These are phyloP conservation scores for Diadema setosum DNA, from an alignment of 35 echinoderm and acorn worm species.

Conservation along the genomic window DNA sequence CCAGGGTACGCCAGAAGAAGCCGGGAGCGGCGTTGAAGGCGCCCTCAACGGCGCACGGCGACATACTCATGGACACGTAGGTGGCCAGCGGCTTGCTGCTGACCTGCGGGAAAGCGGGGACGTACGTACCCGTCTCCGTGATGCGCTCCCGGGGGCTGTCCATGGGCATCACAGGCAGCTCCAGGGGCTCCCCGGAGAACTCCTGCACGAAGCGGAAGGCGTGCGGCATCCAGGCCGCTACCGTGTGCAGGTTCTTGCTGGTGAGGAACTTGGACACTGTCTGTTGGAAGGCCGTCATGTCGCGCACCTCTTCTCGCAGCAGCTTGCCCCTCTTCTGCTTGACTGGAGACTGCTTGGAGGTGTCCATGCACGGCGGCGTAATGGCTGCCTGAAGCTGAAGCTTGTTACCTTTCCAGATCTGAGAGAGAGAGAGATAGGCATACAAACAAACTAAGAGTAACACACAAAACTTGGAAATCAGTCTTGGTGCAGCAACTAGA, in stretches of 20 bases:
- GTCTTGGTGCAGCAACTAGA: too few relatives aligned
- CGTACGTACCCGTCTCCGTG: slow-evolving; percentile 45
- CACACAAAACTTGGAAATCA: too few relatives aligned
- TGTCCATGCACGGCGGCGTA: background rate
- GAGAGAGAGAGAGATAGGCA: background rate
- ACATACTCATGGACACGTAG: slow-evolving; percentile 35
- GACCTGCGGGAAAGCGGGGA: slow-evolving; percentile 58
- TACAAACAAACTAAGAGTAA: too few relatives aligned
- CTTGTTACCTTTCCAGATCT: slow-evolving; percentile 27
- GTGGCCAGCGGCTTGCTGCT: slow-evolving; percentile 65
- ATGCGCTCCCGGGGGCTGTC: background rate
- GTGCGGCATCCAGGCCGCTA: slow-evolving; percentile 57
- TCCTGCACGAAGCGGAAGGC: slow-evolving; percentile 9
- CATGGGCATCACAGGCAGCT: background rate
- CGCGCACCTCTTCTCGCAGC: slow-evolving; percentile 2
- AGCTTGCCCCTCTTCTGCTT: slow-evolving; percentile 37
- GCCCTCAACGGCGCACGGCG: slow-evolving; percentile 11
- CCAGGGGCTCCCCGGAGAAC: background rate
- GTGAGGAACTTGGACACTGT: slow-evolving; percentile 59
- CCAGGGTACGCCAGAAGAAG: slow-evolving; percentile 90
- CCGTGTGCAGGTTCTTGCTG: slow-evolving; percentile 38
- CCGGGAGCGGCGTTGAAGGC: slow-evolving; percentile 40
- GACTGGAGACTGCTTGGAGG: background rate
- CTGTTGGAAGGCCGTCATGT: slow-evolving; percentile 62
- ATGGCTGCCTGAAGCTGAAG: slow-evolving; percentile 63